Evolutionary conservation across 2,113 vertebrate genomes (phyloP), one percentile per base, ranked within the genome.

Genomic region (Poeciliopsis retropinna): DNA sequence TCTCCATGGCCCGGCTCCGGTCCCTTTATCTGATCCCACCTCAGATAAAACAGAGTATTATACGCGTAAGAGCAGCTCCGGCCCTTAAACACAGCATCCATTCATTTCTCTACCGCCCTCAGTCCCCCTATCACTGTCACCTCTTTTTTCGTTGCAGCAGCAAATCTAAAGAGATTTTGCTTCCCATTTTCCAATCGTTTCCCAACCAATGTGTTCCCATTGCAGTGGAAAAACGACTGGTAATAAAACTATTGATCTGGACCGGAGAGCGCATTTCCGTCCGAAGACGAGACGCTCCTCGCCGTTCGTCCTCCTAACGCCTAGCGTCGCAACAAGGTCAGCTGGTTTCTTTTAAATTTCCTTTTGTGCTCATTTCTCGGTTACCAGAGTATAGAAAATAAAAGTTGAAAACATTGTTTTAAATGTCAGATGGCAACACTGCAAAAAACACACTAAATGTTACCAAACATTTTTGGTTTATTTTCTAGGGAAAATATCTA

Each of bases 1-100:
- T 95, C 91, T 92, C 82, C 86, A 74, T 54, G 60, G 72, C 79
- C 79, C 68, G 70, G 75, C 85, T 77, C 60, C 68, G 77, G 90
- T 77, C 67, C 81, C 89, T 92, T 90, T 90, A 92, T 37, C 91
- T 92, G 86, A 92, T 87, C 83, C 86, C 88, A 83, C 85, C 87
- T 68, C 31, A 81, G 88, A 89, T 86, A 91, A 94, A 94, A 94
- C 85, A 87, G 91, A 79, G 88, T 90, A 90, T 94, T 94, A 92
- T 95, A 85, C 90, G 93, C 85, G 88, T 79, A 87, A 89, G 30
- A 64, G 85, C 70, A 71, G 61, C 80, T 82, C 89, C 94, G 93
- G 91, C 93, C 80, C 84, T 68, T 61, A 87, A 87, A 95, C 94
- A 95, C 92, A 89, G 89, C 79, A 77, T 83, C 90, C 13, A 94